Base-by-base conservation (phyloP, 2,797 vertebrate genomes). In the Rhyacichthys aspro region DNA sequence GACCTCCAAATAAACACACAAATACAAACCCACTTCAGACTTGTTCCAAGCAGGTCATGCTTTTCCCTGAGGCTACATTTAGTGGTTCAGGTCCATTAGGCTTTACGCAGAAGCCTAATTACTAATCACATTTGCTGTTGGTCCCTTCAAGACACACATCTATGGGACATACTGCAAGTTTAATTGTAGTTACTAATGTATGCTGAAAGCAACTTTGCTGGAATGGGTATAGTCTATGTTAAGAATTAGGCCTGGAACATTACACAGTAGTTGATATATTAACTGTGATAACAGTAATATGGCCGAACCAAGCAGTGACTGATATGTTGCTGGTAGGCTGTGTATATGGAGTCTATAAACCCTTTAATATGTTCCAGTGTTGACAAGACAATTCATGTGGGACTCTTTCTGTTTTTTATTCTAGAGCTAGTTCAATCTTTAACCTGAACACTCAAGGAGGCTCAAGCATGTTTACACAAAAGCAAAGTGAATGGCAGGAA, bases 81-180 rank as follows among this genome's bases (percentile, higher is more conserved):
- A 45, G 23, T 15, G 34, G 69, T n/a, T 14, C n/a, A 23, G 52
- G 7, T 49, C 50, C 56, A 60, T 65, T 64, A 70, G 9, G 7
- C 36, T 32, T 36, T 8, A 9, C 11, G 55, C 2, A 28, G 38
- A 53, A 3, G 46, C 56, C 19, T 58, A 10, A 55, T 55, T 34
- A 34, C 44, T 43, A 55, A 39, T 11, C 28, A 23, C 39, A 55
- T 55, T 55, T 55, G 23, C 50, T 39, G 9, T 18, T 55, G 23
- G n/a, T 16, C 28, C 23, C 9, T 11, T 32, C 19, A 55, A 16
- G n/a, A 16, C 14, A 16, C 23, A 16, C n/a, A 11, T 32, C 19
- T 46, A 7, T 15, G 39, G 7, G 39, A 48, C 46, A 53, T 53
- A 36, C 18, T 53, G 18, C 36, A 39, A 48, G 28, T 33, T 32